Evolutionary conservation across 2,797 vertebrate species (phyloP).

Genomic region (Holocentrus rufus): DNA sequence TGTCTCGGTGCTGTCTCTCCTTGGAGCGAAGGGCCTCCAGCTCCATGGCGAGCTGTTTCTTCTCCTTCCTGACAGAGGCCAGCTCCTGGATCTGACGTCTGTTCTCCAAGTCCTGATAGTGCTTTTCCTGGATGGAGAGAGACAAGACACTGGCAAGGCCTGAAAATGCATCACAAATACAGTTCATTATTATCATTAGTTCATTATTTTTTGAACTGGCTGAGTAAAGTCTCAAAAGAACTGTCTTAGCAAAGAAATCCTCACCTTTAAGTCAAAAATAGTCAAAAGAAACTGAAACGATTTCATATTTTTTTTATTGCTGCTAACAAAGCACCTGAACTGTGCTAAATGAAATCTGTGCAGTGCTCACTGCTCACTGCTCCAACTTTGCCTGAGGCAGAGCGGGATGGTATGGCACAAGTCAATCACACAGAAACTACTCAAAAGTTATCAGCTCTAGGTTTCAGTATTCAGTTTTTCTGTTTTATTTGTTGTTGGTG

Average conservation of each 20-base stretch:
- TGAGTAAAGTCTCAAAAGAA: background rate
- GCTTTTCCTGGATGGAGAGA: conserved; percentile 81
- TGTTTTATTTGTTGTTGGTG: background rate
- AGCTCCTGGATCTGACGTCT: conserved; percentile 79
- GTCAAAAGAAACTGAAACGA: background rate
- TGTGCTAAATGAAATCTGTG: background rate
- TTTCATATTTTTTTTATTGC: background rate
- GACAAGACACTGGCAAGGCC: background rate
- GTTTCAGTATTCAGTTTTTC: background rate
- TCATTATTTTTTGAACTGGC: background rate
- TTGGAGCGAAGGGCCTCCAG: conserved; percentile 82
- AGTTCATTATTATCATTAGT: background rate
- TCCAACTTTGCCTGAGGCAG: background rate
- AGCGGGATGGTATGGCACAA: background rate
- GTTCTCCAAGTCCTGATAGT: conserved; percentile 78
- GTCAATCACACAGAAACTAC: background rate
- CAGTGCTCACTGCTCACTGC: background rate
- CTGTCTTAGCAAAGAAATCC: background rate
- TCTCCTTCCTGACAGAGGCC: conserved; percentile 76
- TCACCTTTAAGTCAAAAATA: background rate
- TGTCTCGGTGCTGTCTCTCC: conserved; percentile 80
- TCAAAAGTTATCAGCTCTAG: background rate
- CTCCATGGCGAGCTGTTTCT: conserved; percentile 80
- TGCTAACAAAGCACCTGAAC: background rate
- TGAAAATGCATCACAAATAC: background rate